Base-by-base conservation (phyloP, 2,113 vertebrate genomes). In the Dromas ardeola region DNA sequence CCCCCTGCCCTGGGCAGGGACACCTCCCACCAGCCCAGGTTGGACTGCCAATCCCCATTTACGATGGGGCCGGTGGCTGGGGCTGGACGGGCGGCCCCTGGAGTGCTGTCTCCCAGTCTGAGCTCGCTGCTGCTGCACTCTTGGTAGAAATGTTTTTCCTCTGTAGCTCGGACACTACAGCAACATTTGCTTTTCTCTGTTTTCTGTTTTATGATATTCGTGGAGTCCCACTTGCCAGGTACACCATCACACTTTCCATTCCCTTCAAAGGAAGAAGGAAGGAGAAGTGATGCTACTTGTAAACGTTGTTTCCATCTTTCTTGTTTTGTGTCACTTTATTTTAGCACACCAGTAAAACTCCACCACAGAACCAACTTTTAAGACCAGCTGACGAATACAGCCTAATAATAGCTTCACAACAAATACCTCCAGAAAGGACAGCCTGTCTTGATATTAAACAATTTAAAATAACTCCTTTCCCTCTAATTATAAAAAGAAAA, bases 341-440 rank as follows among this genome's bases (percentile, higher is more conserved):
- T 98, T 91, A 90, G 96, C 86, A 79, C 82, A 67, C 90, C 93
- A 82, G 76, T 84, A 90, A 96, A 95, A 95, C 61, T 56, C 77
- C 80, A 80, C 90, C 95, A 80, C 95, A 86, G 70, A 94, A 95
- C 93, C 71, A 70, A 71, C 79, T 76, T 91, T 93, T 91, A 79
- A 96, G 96, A 67, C 55, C 86, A 78, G 59, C 83, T 96, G 95
- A 96, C 29, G 9, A 97, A 93, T 30, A 45, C 69, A 95, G 59
- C 62, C 93, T 93, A 97, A 95, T 93, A 96, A 97, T 96, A 97
- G 43, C 65, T 92, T 66, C 93, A 78, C 91, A 95, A 98, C 90
- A 97, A 98, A 77, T 83, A 93, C 61, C 62, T 87, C 38, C 42
- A 74, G 77, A 89, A 93, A 90, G 88, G 53, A 66, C 56, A 85